Conservation (phyloP, 2,113 vertebrate species). For the Rhinolophus sinicus region DNA sequence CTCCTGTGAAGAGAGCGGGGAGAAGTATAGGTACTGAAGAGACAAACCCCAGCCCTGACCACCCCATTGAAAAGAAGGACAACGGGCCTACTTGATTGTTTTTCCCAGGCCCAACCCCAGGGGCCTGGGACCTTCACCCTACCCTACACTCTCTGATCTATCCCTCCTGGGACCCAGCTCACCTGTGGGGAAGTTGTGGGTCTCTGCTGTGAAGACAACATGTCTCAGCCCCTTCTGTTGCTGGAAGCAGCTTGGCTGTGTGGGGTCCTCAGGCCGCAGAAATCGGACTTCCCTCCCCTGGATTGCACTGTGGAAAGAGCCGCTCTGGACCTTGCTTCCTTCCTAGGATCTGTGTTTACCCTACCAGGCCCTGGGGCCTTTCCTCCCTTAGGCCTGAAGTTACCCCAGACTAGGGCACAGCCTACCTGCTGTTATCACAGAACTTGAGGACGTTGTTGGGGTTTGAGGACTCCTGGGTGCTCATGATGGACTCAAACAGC, state of each 20-base stretch:
- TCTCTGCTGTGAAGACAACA: slow-evolving; percentile 95
- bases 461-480: slow-evolving; percentile 92
- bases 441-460: slow-evolving; percentile 96
- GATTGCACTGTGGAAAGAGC: slow-evolving; percentile 88
- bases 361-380: not conserved
- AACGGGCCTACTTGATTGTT: not conserved
- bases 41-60: not conserved
- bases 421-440: slow-evolving; percentile 96
- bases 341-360: not conserved
- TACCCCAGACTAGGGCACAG: not conserved
- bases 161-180: not conserved
- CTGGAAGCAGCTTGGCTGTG: slow-evolving; percentile 86
- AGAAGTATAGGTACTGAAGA: not conserved
- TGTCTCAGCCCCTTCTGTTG: slow-evolving; percentile 86
- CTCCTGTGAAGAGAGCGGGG: slow-evolving; percentile 80
- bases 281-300: slow-evolving; percentile 87
- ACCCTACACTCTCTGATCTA: not conserved
- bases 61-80: not conserved
- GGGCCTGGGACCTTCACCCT: not conserved
- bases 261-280: slow-evolving; percentile 88
- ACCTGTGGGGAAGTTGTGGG: slow-evolving; percentile 97
- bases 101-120: not conserved
- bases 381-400: not conserved
- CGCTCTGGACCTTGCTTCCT: not conserved
- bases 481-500: slow-evolving; percentile 93